Percentiles rank a stretch among this genome's conserved stretches.
These are phyloP conservation scores for Ciconia nigra DNA, from an alignment of 2,797 vertebrate genomes.

Conservation along the genomic window DNA sequence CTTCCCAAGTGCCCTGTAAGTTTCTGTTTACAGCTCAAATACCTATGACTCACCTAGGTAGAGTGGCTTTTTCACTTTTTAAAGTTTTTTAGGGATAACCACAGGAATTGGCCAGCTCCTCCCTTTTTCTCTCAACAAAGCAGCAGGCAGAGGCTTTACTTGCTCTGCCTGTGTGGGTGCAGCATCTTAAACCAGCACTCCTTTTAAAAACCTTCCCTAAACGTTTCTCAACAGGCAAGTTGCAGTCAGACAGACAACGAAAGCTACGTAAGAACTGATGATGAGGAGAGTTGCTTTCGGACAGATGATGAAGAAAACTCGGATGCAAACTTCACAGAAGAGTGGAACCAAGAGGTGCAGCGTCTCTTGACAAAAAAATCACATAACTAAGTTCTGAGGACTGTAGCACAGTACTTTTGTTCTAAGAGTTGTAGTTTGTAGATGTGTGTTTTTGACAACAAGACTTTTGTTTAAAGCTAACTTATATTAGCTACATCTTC, in stretches of 20 bases:
- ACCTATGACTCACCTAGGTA: background rate
- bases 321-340: conserved; percentile 59
- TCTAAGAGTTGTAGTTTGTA: conserved; percentile 80
- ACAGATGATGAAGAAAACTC: conserved; percentile 69
- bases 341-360: conserved; percentile 70
- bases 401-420: conserved; percentile 79
- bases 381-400: conserved; percentile 67
- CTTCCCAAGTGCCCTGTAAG: background rate
- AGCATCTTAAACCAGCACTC: background rate
- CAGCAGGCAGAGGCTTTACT: background rate
- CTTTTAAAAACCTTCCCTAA: background rate
- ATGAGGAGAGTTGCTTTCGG: conserved; percentile 68
- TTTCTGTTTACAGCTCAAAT: background rate
- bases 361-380: conserved; percentile 69
- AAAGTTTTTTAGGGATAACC: background rate
- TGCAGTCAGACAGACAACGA: conserved; percentile 78
- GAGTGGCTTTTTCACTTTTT: background rate
- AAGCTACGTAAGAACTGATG: conserved; percentile 71
- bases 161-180: background rate
- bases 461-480: conserved; percentile 76
- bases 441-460: conserved; percentile 75
- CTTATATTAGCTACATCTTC: conserved; percentile 73
- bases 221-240: conserved; percentile 73
- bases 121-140: background rate
- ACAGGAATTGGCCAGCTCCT: background rate